Conservation (phyloP, 2,888 invertebrate species). For the Aleiodes leptofemur region DNA sequence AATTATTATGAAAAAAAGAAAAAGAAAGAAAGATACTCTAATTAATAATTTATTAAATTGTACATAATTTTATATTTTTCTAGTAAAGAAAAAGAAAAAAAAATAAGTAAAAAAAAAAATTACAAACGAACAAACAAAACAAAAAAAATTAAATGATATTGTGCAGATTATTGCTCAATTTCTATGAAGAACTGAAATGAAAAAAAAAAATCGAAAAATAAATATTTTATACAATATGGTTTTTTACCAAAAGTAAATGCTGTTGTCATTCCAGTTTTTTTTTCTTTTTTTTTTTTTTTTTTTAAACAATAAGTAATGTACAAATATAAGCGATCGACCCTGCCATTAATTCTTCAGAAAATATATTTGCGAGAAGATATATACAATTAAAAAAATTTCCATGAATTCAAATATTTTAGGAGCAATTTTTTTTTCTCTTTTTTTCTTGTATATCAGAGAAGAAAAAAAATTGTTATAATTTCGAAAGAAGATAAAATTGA, state of each 20-base stretch:
- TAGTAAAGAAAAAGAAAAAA: slow-evolving; percentile 61
- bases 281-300: slow-evolving; percentile 51
- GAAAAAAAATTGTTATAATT: slow-evolving; percentile 5
- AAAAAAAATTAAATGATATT: slow-evolving; percentile 59
- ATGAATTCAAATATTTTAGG: slow-evolving; percentile 3
- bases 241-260: slow-evolving; percentile 66
- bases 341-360: slow-evolving; percentile 35
- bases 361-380: slow-evolving; percentile 8
- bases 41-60: slow-evolving; percentile 72
- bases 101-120: slow-evolving; percentile 38
- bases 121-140: slow-evolving; percentile 48
- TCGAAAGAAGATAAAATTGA: slow-evolving; percentile 12
- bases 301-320: slow-evolving; percentile 31
- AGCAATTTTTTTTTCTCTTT: not conserved
- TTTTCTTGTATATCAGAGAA: not conserved
- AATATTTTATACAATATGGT: slow-evolving; percentile 71
- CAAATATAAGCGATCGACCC: slow-evolving; percentile 38
- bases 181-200: slow-evolving; percentile 50
- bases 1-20: slow-evolving; percentile 43
- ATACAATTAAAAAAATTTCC: not conserved
- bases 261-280: slow-evolving; percentile 66
- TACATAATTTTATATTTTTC: slow-evolving; percentile 74
- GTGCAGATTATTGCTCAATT: slow-evolving; percentile 69
- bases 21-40: slow-evolving; percentile 46
- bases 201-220: slow-evolving; percentile 61